Evolutionary conservation across 1,140 invertebrate genomes (phyloP), one percentile per base, ranked within the genome.

Genomic region (Drosophila sturtevanti): DNA sequence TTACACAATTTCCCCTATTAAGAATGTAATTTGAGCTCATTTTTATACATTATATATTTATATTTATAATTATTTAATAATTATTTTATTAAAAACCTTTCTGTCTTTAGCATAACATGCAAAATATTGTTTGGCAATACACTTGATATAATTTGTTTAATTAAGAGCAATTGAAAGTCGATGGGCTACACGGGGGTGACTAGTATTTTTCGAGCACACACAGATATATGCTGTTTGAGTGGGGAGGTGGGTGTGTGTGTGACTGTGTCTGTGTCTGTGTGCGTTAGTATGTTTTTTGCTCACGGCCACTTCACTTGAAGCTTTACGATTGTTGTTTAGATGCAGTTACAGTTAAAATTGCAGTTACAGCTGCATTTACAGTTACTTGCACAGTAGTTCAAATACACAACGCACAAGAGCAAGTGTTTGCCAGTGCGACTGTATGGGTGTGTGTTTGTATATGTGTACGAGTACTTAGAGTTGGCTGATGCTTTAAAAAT

Each of bases 321-420:
- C 81, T 81, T 85, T 81, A 85, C 71, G 70, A 78, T 87, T 81
- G 81, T 81, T 85, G 74, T 85, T 87, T 87, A 81, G 78, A 67
- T 68, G 74, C 82, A 86, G 82, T 79, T 73, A 73, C 81, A 81
- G 77, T 79, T 77, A 59, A 81, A 63, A 41, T 70, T 81, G 44
- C 66, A 68, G 73, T 61, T 73, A 37, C 68, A 74, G 24, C 67
- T 34, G 9, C 48, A 37, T 61, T 76, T 66, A 31, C 58, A 70
- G 74, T 56, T 27, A 14, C 68, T 64, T 35, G 64, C 77, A 63
- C 59, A 52, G 59, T 44, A 44, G 44, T 55, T 55, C 51, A 76
- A 63, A 48, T 16, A 68, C 6, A 48, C 41, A 48, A 48, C 41
- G 69, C 14, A 14, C 4, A 31, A n/a, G 10, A 12, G 9, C 5